Percentiles rank a stretch among this genome's conserved stretches.
Conservation (phyloP, 2,888 invertebrate genomes). For the Tinea pellionella region DNA sequence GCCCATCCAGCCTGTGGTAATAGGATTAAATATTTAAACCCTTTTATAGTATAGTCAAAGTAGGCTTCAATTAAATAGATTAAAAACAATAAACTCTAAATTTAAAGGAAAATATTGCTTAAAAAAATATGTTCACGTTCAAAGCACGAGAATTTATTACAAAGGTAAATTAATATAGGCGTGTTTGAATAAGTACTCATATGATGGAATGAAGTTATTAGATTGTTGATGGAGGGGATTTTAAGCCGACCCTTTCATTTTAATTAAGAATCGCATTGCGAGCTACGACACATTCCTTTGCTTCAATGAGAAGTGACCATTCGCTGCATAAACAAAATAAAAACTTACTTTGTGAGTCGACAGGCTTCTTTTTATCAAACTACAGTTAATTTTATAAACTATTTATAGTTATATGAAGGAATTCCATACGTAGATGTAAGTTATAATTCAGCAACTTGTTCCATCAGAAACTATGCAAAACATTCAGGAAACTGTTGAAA, state of each 20-base stretch:
- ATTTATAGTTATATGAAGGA: too few relatives aligned
- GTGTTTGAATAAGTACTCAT: too few relatives aligned
- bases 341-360: too few relatives aligned
- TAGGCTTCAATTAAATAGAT: not conserved
- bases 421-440: not conserved
- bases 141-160: too few relatives aligned
- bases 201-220: not conserved
- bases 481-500: constrained; percentile 13
- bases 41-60: constrained; percentile 1
- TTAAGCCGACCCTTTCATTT: not conserved
- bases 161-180: too few relatives aligned
- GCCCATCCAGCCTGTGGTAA: constrained; percentile 6
- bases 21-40: constrained; percentile 6
- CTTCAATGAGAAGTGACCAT: not conserved
- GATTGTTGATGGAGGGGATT: not conserved
- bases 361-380: too few relatives aligned
- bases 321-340: too few relatives aligned
- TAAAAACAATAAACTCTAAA: not conserved
- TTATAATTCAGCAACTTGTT: constrained; percentile 6
- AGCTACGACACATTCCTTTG: not conserved
- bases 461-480: constrained; percentile 9
- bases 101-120: too few relatives aligned
- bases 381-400: too few relatives aligned
- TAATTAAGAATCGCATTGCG: not conserved
- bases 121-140: too few relatives aligned